Conservation (phyloP, 53 echinoderm and acorn worm genomes). For the Patiria pectinifera region DNA sequence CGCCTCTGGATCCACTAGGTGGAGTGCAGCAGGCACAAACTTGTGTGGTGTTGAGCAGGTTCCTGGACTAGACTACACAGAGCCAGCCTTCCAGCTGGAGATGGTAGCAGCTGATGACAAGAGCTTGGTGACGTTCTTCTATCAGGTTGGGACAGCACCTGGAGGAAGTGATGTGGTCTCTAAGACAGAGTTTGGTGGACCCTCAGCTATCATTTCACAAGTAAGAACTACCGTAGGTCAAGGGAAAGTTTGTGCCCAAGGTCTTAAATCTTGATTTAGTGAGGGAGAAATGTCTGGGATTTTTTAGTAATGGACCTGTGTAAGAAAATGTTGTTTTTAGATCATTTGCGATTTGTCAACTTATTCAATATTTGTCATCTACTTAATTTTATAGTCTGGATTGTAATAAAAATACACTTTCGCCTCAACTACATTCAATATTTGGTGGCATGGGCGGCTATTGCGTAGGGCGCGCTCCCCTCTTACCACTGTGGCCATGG, state of each 20-base stretch:
- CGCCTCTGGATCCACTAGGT: not conserved
- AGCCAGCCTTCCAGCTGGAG: constrained; percentile 62
- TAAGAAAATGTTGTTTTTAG: too few relatives aligned
- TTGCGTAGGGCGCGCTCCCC: too few relatives aligned
- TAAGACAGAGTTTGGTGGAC: constrained; percentile 57
- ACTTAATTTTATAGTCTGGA: too few relatives aligned
- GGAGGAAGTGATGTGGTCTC: constrained; percentile 62
- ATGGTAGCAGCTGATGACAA: constrained; percentile 63
- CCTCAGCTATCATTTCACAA: constrained; percentile 55
- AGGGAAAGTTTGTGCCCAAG: not conserved
- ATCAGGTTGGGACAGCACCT: constrained; percentile 56
- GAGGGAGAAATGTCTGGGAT: too few relatives aligned
- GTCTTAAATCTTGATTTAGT: too few relatives aligned
- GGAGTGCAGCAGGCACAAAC: not conserved
- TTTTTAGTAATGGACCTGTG: too few relatives aligned
- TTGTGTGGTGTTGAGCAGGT: constrained; percentile 55
- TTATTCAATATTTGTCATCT: too few relatives aligned
- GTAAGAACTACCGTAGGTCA: not conserved
- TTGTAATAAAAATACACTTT: too few relatives aligned
- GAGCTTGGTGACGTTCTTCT: constrained; percentile 56
- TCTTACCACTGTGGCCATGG: too few relatives aligned
- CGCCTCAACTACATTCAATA: too few relatives aligned
- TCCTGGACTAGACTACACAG: constrained; percentile 62
- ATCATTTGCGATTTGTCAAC: too few relatives aligned
- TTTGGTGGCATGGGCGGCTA: too few relatives aligned